Conservation (phyloP, 2,797 vertebrate species). For the Siniperca undulata region DNA sequence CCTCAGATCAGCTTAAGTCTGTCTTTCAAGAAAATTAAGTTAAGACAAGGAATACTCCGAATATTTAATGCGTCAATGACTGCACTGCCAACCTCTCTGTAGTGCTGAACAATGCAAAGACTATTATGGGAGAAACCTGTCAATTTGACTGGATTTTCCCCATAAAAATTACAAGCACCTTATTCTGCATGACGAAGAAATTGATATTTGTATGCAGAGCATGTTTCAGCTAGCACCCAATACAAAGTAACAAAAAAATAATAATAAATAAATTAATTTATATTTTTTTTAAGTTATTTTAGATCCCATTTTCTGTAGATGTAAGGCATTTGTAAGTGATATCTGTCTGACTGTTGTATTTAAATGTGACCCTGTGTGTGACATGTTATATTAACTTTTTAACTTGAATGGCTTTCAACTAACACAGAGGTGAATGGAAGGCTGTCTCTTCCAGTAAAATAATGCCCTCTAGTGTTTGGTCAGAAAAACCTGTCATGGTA, state of each 20-base stretch:
- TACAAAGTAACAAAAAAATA: neutral
- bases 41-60: neutral
- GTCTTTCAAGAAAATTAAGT: neutral
- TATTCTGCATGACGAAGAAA: neutral
- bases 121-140: neutral
- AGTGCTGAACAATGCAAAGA: neutral
- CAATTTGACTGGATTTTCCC: neutral
- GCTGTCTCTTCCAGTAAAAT: conserved; percentile 20
- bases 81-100: neutral
- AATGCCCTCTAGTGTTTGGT: conserved; percentile 64
- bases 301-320: neutral
- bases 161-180: neutral
- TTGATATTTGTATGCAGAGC: neutral
- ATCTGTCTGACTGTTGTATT: neutral
- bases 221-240: neutral
- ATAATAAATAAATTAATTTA: too few relatives aligned
- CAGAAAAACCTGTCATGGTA: neutral
- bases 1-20: neutral
- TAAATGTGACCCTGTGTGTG: neutral
- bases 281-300: neutral
- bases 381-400: neutral
- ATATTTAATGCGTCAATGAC: neutral
- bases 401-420: neutral
- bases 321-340: neutral
- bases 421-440: neutral